A percentile compares a stretch with the other conserved stretches of the same genome.
Evolutionary conservation across 2,888 invertebrate genomes (phyloP).

Genomic region (Synergus gifuensis): DNA sequence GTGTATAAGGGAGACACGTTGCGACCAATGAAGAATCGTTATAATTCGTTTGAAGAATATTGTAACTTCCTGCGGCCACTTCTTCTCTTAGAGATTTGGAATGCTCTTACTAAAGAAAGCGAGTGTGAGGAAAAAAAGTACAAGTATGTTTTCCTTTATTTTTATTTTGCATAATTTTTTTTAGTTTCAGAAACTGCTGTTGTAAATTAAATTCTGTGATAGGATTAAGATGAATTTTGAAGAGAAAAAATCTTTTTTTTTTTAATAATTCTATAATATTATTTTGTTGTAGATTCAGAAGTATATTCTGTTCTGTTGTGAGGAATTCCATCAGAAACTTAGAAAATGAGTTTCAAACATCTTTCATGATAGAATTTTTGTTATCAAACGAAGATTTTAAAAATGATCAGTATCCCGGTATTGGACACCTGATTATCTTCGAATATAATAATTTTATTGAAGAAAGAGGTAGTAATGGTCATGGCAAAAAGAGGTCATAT

Average conservation of each 20-base stretch:
- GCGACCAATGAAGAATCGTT: conserved; percentile 80
- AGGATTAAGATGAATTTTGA: no score
- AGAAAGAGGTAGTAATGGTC: conserved; percentile 28
- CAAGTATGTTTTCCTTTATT: conserved; percentile 15
- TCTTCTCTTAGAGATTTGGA: conserved; percentile 83
- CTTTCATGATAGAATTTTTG: conserved; percentile 65
- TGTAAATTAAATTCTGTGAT: no score
- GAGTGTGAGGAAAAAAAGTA: conserved; percentile 52
- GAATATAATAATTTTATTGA: conserved; percentile 56
- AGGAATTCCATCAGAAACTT: conserved; percentile 58
- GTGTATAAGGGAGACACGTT: conserved; percentile 79
- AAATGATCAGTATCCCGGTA: conserved; percentile 60
- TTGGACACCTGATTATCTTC: conserved; percentile 70
- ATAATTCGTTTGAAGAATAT: conserved; percentile 82
- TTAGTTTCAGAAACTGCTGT: neutral
- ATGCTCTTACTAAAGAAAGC: conserved; percentile 72
- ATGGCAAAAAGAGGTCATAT: conserved; percentile 43
- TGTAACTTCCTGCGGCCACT: conserved; percentile 80
- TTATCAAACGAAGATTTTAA: conserved; percentile 59
- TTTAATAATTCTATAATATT: neutral
- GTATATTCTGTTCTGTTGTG: conserved; percentile 58
- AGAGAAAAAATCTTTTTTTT: no score
- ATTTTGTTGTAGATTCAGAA: neutral
- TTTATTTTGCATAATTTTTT: neutral
- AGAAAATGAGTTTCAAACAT: conserved; percentile 55